These are phyloP conservation scores for Clytia hemisphaerica DNA, from an alignment of 30 jellyfish, hydroid and myxozoan species.

Conservation along the genomic window DNA sequence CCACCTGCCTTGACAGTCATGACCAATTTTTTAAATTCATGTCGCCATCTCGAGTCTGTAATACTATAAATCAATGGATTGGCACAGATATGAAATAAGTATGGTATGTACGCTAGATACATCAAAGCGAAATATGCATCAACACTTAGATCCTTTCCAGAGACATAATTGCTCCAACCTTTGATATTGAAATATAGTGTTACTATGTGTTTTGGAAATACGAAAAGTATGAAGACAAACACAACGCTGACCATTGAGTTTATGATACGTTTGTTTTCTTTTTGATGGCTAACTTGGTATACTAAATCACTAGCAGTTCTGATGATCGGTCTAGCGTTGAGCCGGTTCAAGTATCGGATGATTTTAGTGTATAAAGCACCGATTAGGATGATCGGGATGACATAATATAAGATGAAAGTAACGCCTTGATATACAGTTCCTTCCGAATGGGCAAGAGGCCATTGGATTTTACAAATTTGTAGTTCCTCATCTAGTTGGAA, in stretches of 20 bases:
- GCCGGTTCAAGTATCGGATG: background rate
- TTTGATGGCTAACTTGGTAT: background rate
- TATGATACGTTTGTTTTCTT: constrained; percentile 3
- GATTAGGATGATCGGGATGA: background rate
- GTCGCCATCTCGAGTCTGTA: constrained; percentile 1
- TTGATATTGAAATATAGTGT: background rate
- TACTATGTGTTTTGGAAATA: constrained; percentile 9
- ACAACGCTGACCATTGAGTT: background rate
- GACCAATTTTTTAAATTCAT: background rate
- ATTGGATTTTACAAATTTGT: background rate
- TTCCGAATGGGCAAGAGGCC: background rate
- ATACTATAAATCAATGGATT: constrained; percentile 8
- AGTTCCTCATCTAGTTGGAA: background rate
- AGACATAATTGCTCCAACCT: background rate
- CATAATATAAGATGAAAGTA: background rate
- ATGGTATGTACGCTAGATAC: background rate
- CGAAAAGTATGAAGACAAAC: constrained; percentile 1
- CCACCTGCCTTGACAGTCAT: too few relatives aligned
- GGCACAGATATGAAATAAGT: background rate
- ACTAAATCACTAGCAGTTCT: background rate
- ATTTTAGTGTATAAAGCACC: background rate
- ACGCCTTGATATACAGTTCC: background rate
- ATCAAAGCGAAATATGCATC: background rate
- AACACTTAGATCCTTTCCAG: background rate
- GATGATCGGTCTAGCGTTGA: background rate